Evolutionary conservation across 2,888 invertebrate genomes (phyloP), one percentile per base, ranked within the genome.

Genomic region (Sarcophaga subvicina): DNA sequence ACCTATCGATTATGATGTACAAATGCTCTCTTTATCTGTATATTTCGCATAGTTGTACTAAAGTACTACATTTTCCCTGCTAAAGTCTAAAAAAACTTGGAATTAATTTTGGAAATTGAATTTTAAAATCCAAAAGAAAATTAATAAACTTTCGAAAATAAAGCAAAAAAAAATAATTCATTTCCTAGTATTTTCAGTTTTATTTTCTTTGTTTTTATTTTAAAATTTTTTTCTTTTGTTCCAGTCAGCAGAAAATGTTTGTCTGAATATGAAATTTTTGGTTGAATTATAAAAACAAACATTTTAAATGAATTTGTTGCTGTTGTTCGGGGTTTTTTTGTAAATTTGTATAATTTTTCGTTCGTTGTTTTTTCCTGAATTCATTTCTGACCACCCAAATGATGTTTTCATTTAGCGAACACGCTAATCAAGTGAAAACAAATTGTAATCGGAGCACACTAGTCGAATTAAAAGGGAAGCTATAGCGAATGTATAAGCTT

Each of bases 381-480:
- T 54, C 8, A 25, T 77, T 66, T 67, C 70, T 84, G 87, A 76
- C 87, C 87, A 87, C 87, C 84, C 81, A 87, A 82, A 81, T 87
- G 25, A 76, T 70, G 66, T 75, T 79, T 78, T 69, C 54, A 80
- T 77, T 72, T 62, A 77, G 67, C 67, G 45, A 25, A 54, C 37
- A 37, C n/a, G 45, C 10, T 63, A 67, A 69, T 62, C 49, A 79
- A 70, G 22, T 59, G 20, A 49, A n/a, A 8, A n/a, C 6, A 6
- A 11, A 20, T 37, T 37, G 37, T 37, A 0, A 37, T 22, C 11
- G 2, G 59, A 60, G 5, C 4, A 17, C 4, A 11, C 6, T 25
- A 25, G 59, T 20, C n/a, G 70, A 70, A 45, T 14, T 37, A 3
- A 4, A 37, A 0, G 12, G 45, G n/a, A 47, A 63, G n/a, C 17